phyloP scores from a whole-genome alignment of 1,140 invertebrate genomes.

The Calliphora vicina region DNA sequence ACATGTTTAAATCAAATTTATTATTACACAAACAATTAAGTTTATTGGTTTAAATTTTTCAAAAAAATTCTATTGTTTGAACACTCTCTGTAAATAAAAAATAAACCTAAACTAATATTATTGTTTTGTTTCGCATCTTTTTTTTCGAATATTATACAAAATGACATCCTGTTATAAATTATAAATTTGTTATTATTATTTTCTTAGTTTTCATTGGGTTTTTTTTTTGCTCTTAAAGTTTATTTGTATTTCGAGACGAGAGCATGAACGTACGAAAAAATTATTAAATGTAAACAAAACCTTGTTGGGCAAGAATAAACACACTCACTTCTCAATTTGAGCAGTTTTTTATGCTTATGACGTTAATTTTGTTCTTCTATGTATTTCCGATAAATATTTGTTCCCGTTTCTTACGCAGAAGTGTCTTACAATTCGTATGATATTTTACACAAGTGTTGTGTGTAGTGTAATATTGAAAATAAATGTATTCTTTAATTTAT shows the following conservation, averaged over 20 bases:
- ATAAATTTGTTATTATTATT: neutral
- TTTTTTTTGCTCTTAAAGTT: neutral
- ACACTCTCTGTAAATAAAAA: neutral
- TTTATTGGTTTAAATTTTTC: too few relatives aligned
- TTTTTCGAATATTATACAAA: neutral
- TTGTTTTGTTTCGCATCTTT: neutral
- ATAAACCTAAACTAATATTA: neutral
- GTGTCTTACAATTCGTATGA: neutral
- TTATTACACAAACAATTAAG: too few relatives aligned
- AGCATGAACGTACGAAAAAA: neutral
- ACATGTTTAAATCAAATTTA: too few relatives aligned
- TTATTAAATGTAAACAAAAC: neutral
- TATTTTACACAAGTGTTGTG: too few relatives aligned
- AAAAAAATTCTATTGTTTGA: neutral
- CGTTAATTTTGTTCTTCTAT: neutral
- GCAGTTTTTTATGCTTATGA: neutral
- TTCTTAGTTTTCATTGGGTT: neutral
- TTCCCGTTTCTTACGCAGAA: neutral
- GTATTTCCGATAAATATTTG: neutral
- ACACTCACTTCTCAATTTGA: neutral
- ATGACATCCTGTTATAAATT: slow-evolving; percentile 1
- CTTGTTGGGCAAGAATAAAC: neutral
- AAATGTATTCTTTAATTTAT: too few relatives aligned
- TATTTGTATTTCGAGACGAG: neutral
- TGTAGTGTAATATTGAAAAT: too few relatives aligned